Base-by-base conservation (phyloP, 2,797 vertebrate species). In the Naso thynnoides region DNA sequence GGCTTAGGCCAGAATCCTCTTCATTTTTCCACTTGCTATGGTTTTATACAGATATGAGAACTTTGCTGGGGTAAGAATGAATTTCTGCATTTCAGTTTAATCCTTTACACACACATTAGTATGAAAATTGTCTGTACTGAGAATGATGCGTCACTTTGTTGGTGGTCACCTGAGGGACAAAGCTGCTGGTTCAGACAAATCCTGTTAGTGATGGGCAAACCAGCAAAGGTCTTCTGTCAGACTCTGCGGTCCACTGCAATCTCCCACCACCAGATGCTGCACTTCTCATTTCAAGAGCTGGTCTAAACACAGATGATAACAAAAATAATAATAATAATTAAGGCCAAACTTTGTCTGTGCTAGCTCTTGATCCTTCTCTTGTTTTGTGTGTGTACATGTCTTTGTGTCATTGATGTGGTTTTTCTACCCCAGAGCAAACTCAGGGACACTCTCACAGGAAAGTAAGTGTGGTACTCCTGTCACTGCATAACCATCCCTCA, bases 361-460 rank as follows among this genome's bases (percentile, higher is more conserved):
- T 33, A 8, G 33, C 33, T 33, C 33, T 33, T 7, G 33, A 33
- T 69, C 87, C 86, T 85, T 88, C 84, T 92, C 71, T 85, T 92
- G 89, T 91, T 87, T 48, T 86, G 68, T 86, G 73, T 86, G 73
- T 87, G 83, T 93, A 39, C 68, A 48, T 87, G 81, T 91, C 82
- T 89, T 88, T 90, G 75, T 92, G 83, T 92, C 92, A 91, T 91
- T 95, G 90, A 92, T 92, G 87, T 92, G 93, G 90, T 97, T 96
- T 97, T 93, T 98, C 96, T 96, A 95, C 94, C 93, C 93, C 95
- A 99, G 98, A 99, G 94, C 97, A 98, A 96, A 96, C 97, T 98
- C 96, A 92, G 96, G 96, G 97, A 96, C 92, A 96, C 95, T 93
- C 97, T 94, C 96, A 95, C 95, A 96, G 96, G 96, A 99, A 98